phyloP scores from a whole-genome alignment of 2,888 invertebrate genomes.

The Drosophila mulleri region DNA sequence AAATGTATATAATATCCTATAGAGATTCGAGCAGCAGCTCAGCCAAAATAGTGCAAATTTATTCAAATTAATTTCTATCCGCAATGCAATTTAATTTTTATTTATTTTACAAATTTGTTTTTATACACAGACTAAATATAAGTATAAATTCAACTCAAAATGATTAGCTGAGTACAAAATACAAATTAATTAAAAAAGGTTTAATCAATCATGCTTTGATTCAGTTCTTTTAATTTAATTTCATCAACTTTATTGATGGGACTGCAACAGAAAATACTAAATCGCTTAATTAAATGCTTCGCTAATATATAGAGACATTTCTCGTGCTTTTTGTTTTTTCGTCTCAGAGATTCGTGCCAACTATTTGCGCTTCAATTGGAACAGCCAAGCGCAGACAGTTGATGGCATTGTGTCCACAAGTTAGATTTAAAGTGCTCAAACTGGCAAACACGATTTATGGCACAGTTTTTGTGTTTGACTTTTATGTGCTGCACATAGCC shows the following conservation, averaged over 20 bases:
- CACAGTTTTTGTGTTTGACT: neutral
- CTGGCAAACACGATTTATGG: conserved; percentile 9
- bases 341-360: neutral
- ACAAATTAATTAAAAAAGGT: too few species aligned
- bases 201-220: neutral
- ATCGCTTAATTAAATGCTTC: neutral
- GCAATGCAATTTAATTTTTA: neutral
- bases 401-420: conserved; percentile 2
- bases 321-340: neutral
- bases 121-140: too few species aligned
- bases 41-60: conserved; percentile 4
- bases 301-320: neutral
- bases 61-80: neutral
- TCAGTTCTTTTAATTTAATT: neutral
- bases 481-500: conserved; percentile 14
- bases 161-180: too few species aligned
- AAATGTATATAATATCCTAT: neutral
- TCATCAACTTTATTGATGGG: too few species aligned
- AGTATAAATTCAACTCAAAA: too few species aligned
- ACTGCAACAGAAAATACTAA: neutral
- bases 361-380: conserved; percentile 1
- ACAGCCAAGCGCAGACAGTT: conserved; percentile 3
- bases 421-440: conserved; percentile 8
- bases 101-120: too few species aligned
- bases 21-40: neutral